Evolutionary conservation across 2,888 invertebrate genomes (phyloP).

Genomic region (Phaonia tiefii): DNA sequence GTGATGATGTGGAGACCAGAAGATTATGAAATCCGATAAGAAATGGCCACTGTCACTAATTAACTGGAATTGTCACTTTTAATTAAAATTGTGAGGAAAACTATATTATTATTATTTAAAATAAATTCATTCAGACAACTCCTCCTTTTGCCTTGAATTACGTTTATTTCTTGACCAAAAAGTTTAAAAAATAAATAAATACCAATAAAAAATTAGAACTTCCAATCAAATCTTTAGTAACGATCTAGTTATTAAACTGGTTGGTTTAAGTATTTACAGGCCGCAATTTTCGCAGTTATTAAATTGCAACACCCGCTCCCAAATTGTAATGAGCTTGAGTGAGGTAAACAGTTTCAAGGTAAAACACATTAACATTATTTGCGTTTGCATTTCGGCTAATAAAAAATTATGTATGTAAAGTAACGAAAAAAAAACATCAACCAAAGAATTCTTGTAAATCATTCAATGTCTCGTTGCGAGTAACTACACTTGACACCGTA

Average conservation of each 20-base stretch:
- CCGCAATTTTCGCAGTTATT: too few relatives aligned
- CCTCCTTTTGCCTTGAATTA: constrained; percentile 3
- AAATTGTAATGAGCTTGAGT: constrained; percentile 11
- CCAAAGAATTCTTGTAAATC: constrained; percentile 39
- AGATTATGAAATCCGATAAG: constrained; percentile 70
- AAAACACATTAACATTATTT: constrained; percentile 48
- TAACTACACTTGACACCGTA: constrained; percentile 61
- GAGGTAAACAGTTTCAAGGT: constrained; percentile 2
- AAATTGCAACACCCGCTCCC: background rate
- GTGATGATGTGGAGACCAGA: background rate
- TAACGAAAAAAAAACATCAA: background rate
- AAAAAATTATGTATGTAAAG: background rate
- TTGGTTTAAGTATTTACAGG: too few relatives aligned
- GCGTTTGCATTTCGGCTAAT: constrained; percentile 44
- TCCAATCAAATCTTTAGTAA: too few relatives aligned
- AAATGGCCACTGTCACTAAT: constrained; percentile 72
- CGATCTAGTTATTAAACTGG: too few relatives aligned
- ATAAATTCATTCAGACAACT: constrained; percentile 5
- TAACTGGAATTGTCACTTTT: constrained; percentile 76
- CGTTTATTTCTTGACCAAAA: background rate
- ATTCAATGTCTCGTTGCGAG: constrained; percentile 54
- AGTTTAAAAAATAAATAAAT: background rate
- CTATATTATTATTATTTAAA: background rate
- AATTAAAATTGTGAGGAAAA: constrained; percentile 71
- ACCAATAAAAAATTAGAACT: too few relatives aligned